phyloP scores from a whole-genome alignment of 2,888 invertebrate species.

The Adineta ricciae region DNA sequence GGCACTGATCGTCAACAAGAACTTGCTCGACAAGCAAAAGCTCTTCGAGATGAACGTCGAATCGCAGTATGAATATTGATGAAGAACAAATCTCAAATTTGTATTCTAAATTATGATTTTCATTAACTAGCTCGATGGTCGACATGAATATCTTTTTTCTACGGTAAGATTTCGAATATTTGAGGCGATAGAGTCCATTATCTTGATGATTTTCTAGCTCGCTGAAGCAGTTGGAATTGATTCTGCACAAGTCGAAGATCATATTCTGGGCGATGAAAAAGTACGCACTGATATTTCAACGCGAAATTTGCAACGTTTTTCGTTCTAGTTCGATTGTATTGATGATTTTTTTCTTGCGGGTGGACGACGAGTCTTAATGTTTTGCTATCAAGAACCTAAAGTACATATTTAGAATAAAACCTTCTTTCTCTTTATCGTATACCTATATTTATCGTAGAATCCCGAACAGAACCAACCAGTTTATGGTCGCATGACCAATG shows the following conservation, averaged over 20 bases:
- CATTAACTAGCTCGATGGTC: conserved; percentile 43
- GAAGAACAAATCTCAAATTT: not conserved
- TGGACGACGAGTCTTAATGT: conserved; percentile 47
- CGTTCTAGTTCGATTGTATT: conserved; percentile 46
- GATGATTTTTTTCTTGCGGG: conserved; percentile 45
- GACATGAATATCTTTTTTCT: conserved; percentile 43
- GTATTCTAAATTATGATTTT: not conserved
- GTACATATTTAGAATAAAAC: not conserved
- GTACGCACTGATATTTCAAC: conserved; percentile 38
- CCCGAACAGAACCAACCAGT: not conserved
- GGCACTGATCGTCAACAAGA: conserved; percentile 41
- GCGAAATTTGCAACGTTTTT: conserved; percentile 14
- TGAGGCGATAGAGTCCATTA: not conserved
- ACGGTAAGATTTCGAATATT: conserved; percentile 4
- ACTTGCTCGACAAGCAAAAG: conserved; percentile 47
- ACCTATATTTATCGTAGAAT: not conserved
- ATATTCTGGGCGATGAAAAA: conserved; percentile 46
- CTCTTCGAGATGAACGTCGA: conserved; percentile 45
- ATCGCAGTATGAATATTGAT: conserved; percentile 38
- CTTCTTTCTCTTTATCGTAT: not conserved
- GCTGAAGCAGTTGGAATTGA: conserved; percentile 45
- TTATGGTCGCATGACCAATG: not conserved
- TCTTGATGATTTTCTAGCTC: conserved; percentile 38
- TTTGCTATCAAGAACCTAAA: conserved; percentile 45
- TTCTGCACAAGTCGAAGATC: conserved; percentile 43